These are phyloP conservation scores for Triops cancriformis DNA, from an alignment of 1,140 invertebrate genomes.

Conservation along the genomic window DNA sequence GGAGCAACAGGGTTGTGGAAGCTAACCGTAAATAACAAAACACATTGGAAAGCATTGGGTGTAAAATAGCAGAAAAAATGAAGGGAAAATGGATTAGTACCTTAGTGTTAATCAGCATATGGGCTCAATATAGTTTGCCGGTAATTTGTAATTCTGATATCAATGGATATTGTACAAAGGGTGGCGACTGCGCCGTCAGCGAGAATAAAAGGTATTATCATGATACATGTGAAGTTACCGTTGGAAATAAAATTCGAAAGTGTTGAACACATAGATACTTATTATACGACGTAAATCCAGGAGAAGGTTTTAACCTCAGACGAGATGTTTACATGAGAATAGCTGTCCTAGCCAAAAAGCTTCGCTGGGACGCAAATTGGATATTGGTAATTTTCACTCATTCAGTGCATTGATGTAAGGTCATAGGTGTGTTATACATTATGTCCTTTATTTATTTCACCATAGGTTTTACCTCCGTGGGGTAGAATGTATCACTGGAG, in stretches of 20 bases:
- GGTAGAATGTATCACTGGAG: conserved; percentile 82
- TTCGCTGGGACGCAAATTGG: conserved; percentile 44
- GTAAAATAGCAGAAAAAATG: not conserved
- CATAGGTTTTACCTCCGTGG: conserved; percentile 79
- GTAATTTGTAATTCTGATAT: not conserved
- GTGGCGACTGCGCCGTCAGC: not conserved
- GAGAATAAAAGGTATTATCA: not conserved
- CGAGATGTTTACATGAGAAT: conserved; percentile 91
- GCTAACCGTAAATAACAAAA: not conserved
- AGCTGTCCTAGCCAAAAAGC: conserved; percentile 63
- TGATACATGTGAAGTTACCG: not conserved
- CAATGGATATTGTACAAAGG: not conserved
- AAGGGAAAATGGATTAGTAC: not conserved
- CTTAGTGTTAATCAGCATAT: not conserved
- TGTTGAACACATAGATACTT: conserved; percentile 50
- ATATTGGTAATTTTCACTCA: conserved; percentile 40
- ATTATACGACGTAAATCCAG: conserved; percentile 86
- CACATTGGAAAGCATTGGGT: not conserved
- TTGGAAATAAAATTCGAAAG: not conserved
- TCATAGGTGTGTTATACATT: not conserved
- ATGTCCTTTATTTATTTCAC: conserved; percentile 36
- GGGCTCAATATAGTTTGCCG: not conserved
- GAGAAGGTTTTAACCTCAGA: conserved; percentile 93
- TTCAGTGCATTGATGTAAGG: conserved; percentile 12
- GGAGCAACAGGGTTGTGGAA: not conserved